phyloP scores from a whole-genome alignment of 2,888 invertebrate species.

The Cryptus viduatorius region DNA sequence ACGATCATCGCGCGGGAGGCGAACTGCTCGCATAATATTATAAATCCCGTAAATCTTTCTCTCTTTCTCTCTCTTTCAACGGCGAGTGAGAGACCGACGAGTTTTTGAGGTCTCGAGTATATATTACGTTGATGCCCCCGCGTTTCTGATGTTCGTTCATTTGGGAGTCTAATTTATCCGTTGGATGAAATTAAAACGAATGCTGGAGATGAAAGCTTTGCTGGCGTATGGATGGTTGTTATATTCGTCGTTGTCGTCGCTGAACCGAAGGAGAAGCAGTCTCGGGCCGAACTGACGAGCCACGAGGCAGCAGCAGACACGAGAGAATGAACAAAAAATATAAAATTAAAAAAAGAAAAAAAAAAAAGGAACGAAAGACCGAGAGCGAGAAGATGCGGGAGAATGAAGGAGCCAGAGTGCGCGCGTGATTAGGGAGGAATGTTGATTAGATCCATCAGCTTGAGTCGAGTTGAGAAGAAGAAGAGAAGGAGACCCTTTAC shows the following conservation, averaged over 20 bases:
- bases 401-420: conserved; percentile 62
- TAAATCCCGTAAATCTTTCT: conserved; percentile 50
- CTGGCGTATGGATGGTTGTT: conserved; percentile 26
- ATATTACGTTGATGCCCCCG: conserved; percentile 34
- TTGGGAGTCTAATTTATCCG: conserved; percentile 83
- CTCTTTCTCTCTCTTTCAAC: background rate
- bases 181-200: conserved; percentile 80
- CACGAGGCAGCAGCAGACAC: conserved; percentile 30
- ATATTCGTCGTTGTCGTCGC: conserved; percentile 55
- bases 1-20: conserved; percentile 12
- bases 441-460: conserved; percentile 85
- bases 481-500: conserved; percentile 27
- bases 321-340: conserved; percentile 36
- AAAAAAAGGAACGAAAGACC: conserved; percentile 66
- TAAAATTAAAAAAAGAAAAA: conserved; percentile 63
- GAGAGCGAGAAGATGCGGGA: conserved; percentile 67
- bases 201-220: conserved; percentile 67
- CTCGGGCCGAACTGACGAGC: conserved; percentile 32
- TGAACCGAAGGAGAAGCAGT: conserved; percentile 43
- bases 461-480: conserved; percentile 45
- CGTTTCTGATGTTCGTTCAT: conserved; percentile 72
- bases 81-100: conserved; percentile 36
- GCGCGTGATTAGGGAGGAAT: conserved; percentile 84
- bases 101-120: conserved; percentile 67
- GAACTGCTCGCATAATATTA: conserved; percentile 53